A percentile compares a stretch with the other conserved stretches of the same genome.
Evolutionary conservation across 1,140 invertebrate species (phyloP).

Genomic region (Heliothis subflexa): DNA sequence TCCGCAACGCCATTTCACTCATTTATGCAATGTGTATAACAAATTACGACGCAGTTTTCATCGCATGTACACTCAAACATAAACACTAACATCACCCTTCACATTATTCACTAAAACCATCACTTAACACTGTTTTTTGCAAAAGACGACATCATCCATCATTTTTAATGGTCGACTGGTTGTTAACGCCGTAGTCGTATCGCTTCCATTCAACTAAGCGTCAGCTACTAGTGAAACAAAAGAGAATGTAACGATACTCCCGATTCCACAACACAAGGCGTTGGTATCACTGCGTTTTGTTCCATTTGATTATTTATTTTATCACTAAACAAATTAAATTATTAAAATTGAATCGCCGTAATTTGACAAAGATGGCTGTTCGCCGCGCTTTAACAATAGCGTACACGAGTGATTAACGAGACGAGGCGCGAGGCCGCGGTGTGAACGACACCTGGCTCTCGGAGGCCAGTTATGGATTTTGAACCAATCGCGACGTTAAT

Average conservation of each 20-base stretch:
- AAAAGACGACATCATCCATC: slow-evolving; percentile 83
- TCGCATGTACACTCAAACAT: slow-evolving; percentile 76
- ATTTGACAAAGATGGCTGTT: slow-evolving; percentile 86
- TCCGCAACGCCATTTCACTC: slow-evolving; percentile 86
- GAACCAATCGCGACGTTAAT: slow-evolving; percentile 86
- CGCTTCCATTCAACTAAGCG: slow-evolving; percentile 82
- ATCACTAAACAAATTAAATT: slow-evolving; percentile 71
- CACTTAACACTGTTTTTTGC: slow-evolving; percentile 82
- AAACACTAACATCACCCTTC: slow-evolving; percentile 81
- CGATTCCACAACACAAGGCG: slow-evolving; percentile 71
- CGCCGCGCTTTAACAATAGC: slow-evolving; percentile 85
- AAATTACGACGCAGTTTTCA: slow-evolving; percentile 86
- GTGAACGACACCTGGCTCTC: slow-evolving; percentile 87
- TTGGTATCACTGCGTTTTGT: slow-evolving; percentile 75
- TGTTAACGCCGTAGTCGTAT: slow-evolving; percentile 80
- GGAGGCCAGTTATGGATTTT: slow-evolving; percentile 86
- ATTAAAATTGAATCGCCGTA: slow-evolving; percentile 82
- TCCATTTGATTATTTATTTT: slow-evolving; percentile 74
- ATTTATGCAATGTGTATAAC: slow-evolving; percentile 86
- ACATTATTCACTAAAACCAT: slow-evolving; percentile 81
- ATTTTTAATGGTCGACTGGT: slow-evolving; percentile 83
- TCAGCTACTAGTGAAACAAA: slow-evolving; percentile 82
- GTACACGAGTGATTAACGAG: slow-evolving; percentile 86
- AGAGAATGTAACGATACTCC: slow-evolving; percentile 80
- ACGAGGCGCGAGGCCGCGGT: slow-evolving; percentile 86